phyloP scores from a whole-genome alignment of 2,888 invertebrate species.

The Nemapogon koenigi region DNA sequence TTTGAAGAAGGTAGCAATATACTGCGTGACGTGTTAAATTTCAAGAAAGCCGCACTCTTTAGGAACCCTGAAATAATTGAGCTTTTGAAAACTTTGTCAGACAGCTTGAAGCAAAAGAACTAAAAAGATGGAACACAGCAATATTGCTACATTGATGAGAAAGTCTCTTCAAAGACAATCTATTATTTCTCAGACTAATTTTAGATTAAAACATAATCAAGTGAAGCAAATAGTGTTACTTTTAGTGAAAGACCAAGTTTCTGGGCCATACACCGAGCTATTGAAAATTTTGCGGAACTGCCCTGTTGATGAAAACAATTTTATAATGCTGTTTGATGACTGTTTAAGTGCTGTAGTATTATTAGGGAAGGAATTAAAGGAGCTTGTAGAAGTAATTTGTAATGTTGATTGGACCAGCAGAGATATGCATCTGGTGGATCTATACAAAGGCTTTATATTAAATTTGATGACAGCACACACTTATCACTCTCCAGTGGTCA shows the following conservation, averaged over 20 bases:
- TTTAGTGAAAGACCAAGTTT: slow-evolving; percentile 37
- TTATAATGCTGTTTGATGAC: slow-evolving; percentile 41
- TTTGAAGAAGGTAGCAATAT: slow-evolving; percentile 47
- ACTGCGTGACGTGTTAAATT: slow-evolving; percentile 49
- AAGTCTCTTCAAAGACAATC: slow-evolving; percentile 47
- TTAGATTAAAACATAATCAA: slow-evolving; percentile 47
- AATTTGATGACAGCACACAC: slow-evolving; percentile 50
- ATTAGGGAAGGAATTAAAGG: slow-evolving; percentile 37
- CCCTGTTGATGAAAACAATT: slow-evolving; percentile 46
- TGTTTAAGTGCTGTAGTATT: slow-evolving; percentile 44
- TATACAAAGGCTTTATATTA: slow-evolving; percentile 40
- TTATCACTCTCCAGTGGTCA: slow-evolving; percentile 45
- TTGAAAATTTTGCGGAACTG: slow-evolving; percentile 48
- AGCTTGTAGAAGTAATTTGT: slow-evolving; percentile 43
- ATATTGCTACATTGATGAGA: slow-evolving; percentile 47
- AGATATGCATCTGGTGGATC: slow-evolving; percentile 31
- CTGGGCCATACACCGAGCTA: slow-evolving; percentile 49
- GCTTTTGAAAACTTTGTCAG: slow-evolving; percentile 43
- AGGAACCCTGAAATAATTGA: slow-evolving; percentile 52
- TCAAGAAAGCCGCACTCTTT: slow-evolving; percentile 51
- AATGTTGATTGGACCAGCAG: slow-evolving; percentile 42
- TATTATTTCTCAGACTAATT: slow-evolving; percentile 38
- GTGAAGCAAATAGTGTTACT: slow-evolving; percentile 46
- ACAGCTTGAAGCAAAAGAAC: slow-evolving; percentile 40
- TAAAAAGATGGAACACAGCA: slow-evolving; percentile 33